Base-by-base conservation (phyloP, 2,113 vertebrate genomes). In the Lathamus discolor region DNA sequence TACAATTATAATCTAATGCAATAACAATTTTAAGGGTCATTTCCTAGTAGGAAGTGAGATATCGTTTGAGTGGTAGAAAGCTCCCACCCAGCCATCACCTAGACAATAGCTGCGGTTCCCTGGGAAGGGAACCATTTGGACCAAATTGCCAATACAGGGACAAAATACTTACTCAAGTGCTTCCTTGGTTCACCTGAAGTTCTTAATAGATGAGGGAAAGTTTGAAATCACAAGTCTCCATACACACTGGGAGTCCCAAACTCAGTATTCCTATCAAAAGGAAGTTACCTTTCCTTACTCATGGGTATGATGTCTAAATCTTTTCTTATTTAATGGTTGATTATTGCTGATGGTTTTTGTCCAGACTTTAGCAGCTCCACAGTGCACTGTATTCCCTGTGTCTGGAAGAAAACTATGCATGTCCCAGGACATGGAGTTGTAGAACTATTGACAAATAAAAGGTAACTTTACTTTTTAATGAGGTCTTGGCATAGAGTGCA, bases 11-110 rank as follows among this genome's bases (percentile, higher is more conserved):
- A 93, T 95, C 77, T 84, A 90, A 79, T 73, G 88, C 83, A 95
- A 62, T 95, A 96, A 91, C 73, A 75, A 96, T 96, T 95, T 96
- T 82, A 93, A 97, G 96, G 95, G 94, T 95, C 91, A 92, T 96
- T 96, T 96, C 83, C 61, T 90, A 69, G 62, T 31, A 62, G 54
- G 66, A 93, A 62, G 83, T 46, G 78, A 83, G 73, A 76, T 92
- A 54, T 41, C 31, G 35, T 84, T 49, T 24, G 83, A 91, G 86
- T 76, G 52, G 77, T 88, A 52, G 86, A 86, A 72, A 86, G 57
- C 52, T 91, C 77, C 74, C 69, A 79, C 66, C 74, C 41, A 82
- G 80, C 57, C 6, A 2, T 86, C 83, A 43, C 27, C 92, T 84
- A 57, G 81, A 75, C 69, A 73, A 75, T 84, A 68, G 66, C 75